phyloP scores from a whole-genome alignment of 2,888 invertebrate genomes.

The Drosophila anomalipes region DNA sequence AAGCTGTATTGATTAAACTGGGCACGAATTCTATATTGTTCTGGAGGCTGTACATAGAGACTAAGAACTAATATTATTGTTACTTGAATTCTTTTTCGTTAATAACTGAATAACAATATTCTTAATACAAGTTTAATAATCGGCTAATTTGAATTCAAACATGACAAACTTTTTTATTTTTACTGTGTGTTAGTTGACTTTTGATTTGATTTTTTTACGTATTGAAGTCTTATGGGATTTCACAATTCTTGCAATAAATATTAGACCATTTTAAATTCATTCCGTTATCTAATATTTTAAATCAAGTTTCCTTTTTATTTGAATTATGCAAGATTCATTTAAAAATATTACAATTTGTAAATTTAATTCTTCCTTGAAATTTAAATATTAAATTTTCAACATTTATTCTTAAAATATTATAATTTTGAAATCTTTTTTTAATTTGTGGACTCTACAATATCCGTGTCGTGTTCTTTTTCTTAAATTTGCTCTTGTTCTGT shows the following conservation, averaged over 20 bases:
- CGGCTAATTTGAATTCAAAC: neutral
- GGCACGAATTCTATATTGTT: neutral
- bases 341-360: neutral
- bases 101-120: neutral
- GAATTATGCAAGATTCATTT: neutral
- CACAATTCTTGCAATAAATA: neutral
- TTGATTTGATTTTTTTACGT: neutral
- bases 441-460: no score
- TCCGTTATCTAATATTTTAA: neutral
- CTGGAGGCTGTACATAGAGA: neutral
- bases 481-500: constrained; percentile 25
- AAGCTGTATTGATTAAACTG: neutral
- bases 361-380: neutral
- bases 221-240: neutral
- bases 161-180: neutral
- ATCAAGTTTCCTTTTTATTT: neutral
- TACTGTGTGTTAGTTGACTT: neutral
- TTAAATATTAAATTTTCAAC: neutral
- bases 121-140: neutral
- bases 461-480: constrained; percentile 31
- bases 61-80: neutral
- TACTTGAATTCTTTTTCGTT: neutral
- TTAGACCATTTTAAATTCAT: neutral
- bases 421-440: no score
- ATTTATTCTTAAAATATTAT: neutral